phyloP scores from a whole-genome alignment of 2,797 vertebrate genomes.

The Squalus acanthias region DNA sequence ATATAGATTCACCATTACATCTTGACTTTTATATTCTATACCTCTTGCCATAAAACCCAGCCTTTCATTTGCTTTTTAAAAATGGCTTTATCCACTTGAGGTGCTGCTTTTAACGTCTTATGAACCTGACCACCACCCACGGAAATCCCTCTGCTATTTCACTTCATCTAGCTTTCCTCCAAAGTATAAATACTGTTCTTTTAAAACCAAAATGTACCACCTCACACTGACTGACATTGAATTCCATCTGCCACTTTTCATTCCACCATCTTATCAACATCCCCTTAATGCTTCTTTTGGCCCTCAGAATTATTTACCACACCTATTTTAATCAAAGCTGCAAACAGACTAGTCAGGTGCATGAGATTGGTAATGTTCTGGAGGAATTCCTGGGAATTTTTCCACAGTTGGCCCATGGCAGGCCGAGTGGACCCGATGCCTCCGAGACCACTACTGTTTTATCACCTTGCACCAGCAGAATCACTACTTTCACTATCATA shows the following conservation, averaged over 20 bases:
- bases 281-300: not conserved
- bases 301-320: not conserved
- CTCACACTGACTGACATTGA: not conserved
- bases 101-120: not conserved
- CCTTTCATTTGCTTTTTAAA: not conserved
- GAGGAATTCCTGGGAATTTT: not conserved
- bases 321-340: not conserved
- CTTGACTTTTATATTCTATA: not conserved
- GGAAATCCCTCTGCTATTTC: not conserved
- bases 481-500: not conserved
- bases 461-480: not conserved
- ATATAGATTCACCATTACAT: not conserved
- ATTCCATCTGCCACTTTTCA: not conserved
- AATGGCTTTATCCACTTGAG: no score
- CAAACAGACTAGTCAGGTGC: not conserved
- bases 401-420: not conserved
- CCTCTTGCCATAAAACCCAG: not conserved
- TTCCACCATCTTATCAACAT: not conserved
- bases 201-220: not conserved
- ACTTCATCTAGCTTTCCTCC: not conserved
- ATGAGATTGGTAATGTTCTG: not conserved
- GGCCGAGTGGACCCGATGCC: not conserved
- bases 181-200: not conserved
- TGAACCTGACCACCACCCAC: not conserved
- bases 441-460: not conserved